Evolutionary conservation across 64 coral and sea anemone species (phyloP).

Genomic region (Acropora tenuis): DNA sequence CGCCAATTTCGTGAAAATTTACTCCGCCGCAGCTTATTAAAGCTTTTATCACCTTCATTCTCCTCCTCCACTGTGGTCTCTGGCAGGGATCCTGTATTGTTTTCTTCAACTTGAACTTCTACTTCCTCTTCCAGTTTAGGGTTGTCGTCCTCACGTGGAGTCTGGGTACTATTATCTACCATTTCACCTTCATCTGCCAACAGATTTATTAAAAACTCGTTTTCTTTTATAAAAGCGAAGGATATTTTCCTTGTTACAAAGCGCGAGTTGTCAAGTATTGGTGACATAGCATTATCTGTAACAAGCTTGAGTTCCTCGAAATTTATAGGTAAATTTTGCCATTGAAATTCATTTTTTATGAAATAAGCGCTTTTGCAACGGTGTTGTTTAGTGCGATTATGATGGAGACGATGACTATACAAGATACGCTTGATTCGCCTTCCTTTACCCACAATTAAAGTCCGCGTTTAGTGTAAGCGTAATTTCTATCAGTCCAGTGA

Average conservation of each 20-base stretch:
- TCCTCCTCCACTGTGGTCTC: neutral
- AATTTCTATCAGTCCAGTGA: no score
- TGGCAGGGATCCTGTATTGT: neutral
- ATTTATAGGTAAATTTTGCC: no score
- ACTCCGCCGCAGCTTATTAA: neutral
- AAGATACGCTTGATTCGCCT: neutral
- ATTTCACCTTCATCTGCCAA: slow-evolving; percentile 58
- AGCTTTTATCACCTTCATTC: neutral
- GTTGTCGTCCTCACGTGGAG: slow-evolving; percentile 40
- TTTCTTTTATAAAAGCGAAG: no score
- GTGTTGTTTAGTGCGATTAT: neutral
- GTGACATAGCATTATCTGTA: no score
- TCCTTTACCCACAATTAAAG: neutral
- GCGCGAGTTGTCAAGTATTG: no score
- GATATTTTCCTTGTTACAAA: no score
- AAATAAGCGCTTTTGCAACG: no score
- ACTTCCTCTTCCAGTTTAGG: slow-evolving; percentile 4
- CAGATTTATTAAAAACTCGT: neutral
- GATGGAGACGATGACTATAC: neutral
- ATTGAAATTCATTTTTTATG: no score
- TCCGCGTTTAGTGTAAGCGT: no score
- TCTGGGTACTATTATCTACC: slow-evolving; percentile 82
- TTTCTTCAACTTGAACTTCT: slow-evolving; percentile 1
- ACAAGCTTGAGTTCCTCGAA: no score
- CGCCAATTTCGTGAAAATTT: neutral